phyloP scores from a whole-genome alignment of 2,888 invertebrate species.

The Willowsia nigromaculata region DNA sequence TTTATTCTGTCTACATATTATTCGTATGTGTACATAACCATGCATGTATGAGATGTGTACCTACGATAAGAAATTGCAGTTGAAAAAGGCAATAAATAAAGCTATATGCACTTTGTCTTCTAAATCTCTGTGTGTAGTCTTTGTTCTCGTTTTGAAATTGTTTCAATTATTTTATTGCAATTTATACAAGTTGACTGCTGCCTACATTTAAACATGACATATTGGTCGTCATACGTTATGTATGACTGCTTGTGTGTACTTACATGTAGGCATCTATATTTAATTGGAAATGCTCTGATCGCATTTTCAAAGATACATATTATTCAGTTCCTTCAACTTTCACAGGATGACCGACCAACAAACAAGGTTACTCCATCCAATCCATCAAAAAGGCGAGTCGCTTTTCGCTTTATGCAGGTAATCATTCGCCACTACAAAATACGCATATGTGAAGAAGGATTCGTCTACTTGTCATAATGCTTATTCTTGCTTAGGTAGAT shows the following conservation, averaged over 20 bases:
- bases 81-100: not conserved
- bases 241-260: not conserved
- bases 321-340: constrained; percentile 46
- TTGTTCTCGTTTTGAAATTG: not conserved
- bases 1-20: not conserved
- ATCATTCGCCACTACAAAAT: too few species aligned
- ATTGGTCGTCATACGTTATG: not conserved
- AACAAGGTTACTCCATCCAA: not conserved
- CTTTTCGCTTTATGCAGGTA: too few species aligned
- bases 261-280: too few species aligned
- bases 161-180: not conserved
- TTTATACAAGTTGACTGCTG: not conserved
- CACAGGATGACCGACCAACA: constrained; percentile 40
- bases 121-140: not conserved
- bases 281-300: constrained; percentile 7
- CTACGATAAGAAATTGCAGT: not conserved
- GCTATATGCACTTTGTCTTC: not conserved
- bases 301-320: not conserved
- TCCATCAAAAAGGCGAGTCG: not conserved
- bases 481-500: constrained; percentile 35
- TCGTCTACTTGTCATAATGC: too few species aligned
- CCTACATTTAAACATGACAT: not conserved
- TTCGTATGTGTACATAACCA: not conserved
- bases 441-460: too few species aligned
- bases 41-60: not conserved